Evolutionary conservation across 2,888 invertebrate species (phyloP).

Genomic region (Linyphia triangularis): DNA sequence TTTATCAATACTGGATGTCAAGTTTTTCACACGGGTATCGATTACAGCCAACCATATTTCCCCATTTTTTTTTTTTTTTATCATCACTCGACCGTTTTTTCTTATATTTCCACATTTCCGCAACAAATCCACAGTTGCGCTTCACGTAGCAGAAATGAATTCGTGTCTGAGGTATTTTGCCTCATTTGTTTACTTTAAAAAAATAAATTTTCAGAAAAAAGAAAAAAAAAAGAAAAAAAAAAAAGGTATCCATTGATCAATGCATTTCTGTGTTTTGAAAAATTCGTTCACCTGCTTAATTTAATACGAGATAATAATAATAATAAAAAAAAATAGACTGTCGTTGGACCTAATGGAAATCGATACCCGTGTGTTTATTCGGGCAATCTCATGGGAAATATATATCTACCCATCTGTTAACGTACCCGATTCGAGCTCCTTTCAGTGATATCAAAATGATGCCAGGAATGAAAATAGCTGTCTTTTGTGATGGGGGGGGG

Average conservation of each 20-base stretch:
- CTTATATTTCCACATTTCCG: not conserved
- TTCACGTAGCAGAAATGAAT: not conserved
- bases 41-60: not conserved
- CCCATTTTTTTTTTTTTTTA: not conserved
- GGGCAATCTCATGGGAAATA: too few relatives aligned
- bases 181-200: not conserved
- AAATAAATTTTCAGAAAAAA: too few relatives aligned
- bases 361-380: too few relatives aligned
- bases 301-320: not conserved
- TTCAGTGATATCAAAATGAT: too few relatives aligned
- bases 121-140: not conserved
- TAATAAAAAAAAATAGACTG: too few relatives aligned
- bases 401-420: not conserved
- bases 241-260: not conserved
- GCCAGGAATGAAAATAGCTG: too few relatives aligned
- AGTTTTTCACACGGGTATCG: too few relatives aligned
- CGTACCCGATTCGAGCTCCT: too few relatives aligned
- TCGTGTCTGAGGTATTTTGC: too few relatives aligned
- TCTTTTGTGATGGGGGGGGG: too few relatives aligned
- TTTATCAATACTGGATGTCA: too few relatives aligned
- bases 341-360: too few relatives aligned
- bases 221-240: not conserved
- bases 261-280: not conserved
- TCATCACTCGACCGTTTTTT: conserved; percentile 5
- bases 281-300: not conserved